Base-by-base conservation (phyloP, 1,140 invertebrate genomes). In the Tachypleus tridentatus region DNA sequence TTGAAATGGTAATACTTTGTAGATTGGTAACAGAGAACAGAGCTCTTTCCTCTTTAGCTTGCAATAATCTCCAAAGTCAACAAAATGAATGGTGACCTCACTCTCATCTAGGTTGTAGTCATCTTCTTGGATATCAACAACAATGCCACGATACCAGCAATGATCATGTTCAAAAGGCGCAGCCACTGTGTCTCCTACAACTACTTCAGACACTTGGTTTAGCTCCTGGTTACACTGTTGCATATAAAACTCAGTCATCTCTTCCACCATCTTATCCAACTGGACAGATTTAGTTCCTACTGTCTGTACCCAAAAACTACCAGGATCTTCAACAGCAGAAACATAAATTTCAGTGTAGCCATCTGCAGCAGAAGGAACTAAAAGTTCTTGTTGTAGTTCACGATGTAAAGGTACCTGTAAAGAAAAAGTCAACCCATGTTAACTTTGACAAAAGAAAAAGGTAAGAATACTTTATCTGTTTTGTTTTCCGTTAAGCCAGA, bases 231-330 rank as follows among this genome's bases (percentile, higher is more conserved):
- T 88, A 61, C 86, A 81, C 62, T 78, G 73, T 51, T 82, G 79
- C 53, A 75, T 74, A 72, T 91, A 92, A 74, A 87, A 91, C 5
- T 82, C 81, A 3, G 87, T 88, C 88, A 92, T 91, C 64, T 86
- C 80, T 7, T 84, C 79, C 10, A 87, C 84, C 58, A 93, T 78
- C 58, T 83, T 79, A 74, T 92, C 87, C 5, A 92, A 76, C 70
- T 87, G 83, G 5, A 82, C 78, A 4, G 84, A 83, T 71, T 85
- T 83, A 3, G 83, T 79, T 0, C 85, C 84, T 51, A 87, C 79
- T 57, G 91, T 81, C 77, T 93, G 89, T 11, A 92, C 78, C 88
- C 89, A 93, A 76, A 93, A 92, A 49, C 84, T 82, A 3, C 81
- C 83, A 9, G 89, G 88, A n/a, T 82, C 83, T 29, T 85, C 84